phyloP scores from a whole-genome alignment of 2,888 invertebrate genomes.

The Heterodera filipjevi region DNA sequence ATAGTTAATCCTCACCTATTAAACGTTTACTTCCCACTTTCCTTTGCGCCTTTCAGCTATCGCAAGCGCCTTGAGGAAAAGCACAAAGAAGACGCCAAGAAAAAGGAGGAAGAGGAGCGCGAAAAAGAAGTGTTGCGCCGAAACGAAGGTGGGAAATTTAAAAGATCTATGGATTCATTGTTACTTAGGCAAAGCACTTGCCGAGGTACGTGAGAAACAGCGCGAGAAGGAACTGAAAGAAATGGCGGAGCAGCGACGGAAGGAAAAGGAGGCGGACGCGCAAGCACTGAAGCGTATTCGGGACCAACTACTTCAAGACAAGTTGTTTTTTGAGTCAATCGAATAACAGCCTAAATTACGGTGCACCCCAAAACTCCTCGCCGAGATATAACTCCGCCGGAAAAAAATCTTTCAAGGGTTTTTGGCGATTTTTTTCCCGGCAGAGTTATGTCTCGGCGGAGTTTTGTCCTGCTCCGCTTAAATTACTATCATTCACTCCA shows the following conservation, averaged over 20 bases:
- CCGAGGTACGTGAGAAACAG: slow-evolving; percentile 37
- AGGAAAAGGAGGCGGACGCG: slow-evolving; percentile 36
- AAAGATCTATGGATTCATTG: not conserved
- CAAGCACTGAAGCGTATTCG: slow-evolving; percentile 34
- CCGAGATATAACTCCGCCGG: too few species aligned
- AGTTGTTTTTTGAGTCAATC: slow-evolving; percentile 27
- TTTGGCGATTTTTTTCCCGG: too few species aligned
- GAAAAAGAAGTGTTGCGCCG: slow-evolving; percentile 36
- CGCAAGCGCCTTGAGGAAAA: slow-evolving; percentile 36
- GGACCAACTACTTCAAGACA: slow-evolving; percentile 39
- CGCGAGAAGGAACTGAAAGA: slow-evolving; percentile 36
- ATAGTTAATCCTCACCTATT: slow-evolving; percentile 10
- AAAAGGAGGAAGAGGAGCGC: slow-evolving; percentile 39
- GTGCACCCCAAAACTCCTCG: not conserved
- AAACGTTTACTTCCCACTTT: not conserved
- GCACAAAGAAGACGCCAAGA: slow-evolving; percentile 34
- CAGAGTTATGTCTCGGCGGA: too few species aligned
- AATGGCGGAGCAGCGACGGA: slow-evolving; percentile 35
- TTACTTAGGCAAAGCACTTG: slow-evolving; percentile 30
- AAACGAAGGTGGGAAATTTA: slow-evolving; percentile 31
- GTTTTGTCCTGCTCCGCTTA: too few species aligned
- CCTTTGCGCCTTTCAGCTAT: slow-evolving; percentile 24
- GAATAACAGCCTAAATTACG: not conserved
- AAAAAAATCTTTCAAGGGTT: too few species aligned
- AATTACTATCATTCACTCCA: too few species aligned